A percentile compares a stretch with the other conserved stretches of the same genome.
phyloP scores from a whole-genome alignment of 2,888 invertebrate genomes.

The Noctua pronuba region DNA sequence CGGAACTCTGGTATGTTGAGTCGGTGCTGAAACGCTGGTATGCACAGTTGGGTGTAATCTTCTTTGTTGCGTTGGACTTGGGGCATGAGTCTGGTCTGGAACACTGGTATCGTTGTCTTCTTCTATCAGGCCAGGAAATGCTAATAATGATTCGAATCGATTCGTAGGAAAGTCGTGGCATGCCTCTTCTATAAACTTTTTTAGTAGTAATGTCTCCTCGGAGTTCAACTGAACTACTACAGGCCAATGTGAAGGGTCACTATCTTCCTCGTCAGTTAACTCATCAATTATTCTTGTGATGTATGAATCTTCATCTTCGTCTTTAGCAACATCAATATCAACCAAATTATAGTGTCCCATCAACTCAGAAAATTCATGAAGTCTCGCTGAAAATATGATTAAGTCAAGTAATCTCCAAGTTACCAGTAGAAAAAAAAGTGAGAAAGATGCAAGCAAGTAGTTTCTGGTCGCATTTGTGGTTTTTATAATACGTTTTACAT shows the following conservation, averaged over 20 bases:
- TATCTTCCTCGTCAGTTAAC: constrained; percentile 59
- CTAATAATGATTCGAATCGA: constrained; percentile 22
- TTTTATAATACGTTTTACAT: constrained; percentile 74
- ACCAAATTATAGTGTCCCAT: constrained; percentile 81
- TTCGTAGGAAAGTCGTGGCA: neutral
- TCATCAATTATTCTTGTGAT: constrained; percentile 26
- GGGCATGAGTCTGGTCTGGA: neutral
- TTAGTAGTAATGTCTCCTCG: constrained; percentile 69
- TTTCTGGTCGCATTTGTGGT: constrained; percentile 79
- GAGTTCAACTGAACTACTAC: constrained; percentile 72
- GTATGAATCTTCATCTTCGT: constrained; percentile 8
- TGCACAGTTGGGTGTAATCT: too few relatives aligned
- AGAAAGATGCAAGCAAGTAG: constrained; percentile 80
- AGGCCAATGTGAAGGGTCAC: constrained; percentile 73
- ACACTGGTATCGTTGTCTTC: neutral
- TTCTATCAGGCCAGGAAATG: constrained; percentile 11
- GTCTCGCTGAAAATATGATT: constrained; percentile 81
- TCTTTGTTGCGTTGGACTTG: neutral
- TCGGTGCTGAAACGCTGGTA: neutral
- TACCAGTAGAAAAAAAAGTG: constrained; percentile 79
- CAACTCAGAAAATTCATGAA: constrained; percentile 80
- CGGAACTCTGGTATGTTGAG: neutral
- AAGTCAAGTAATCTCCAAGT: constrained; percentile 78
- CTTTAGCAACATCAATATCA: constrained; percentile 70
- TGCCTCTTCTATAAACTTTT: constrained; percentile 69